These are phyloP conservation scores for Sinonovacula constricta DNA, from an alignment of 1,140 invertebrate species.

Conservation along the genomic window DNA sequence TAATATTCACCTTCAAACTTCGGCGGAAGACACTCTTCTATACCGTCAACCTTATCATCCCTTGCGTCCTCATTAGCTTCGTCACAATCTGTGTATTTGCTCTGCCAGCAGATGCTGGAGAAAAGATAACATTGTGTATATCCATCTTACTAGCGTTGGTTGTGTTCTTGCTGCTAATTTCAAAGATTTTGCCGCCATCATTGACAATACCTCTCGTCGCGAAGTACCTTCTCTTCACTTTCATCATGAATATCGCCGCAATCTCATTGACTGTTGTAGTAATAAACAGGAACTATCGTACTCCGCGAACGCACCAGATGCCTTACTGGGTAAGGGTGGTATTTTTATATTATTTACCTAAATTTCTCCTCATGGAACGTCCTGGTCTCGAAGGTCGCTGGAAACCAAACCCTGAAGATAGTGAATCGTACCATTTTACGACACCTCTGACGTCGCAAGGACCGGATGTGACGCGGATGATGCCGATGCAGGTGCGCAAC, in stretches of 20 bases:
- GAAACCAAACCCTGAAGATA: slow-evolving; percentile 41
- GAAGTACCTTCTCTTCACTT: slow-evolving; percentile 99
- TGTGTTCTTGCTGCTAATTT: slow-evolving; percentile 98
- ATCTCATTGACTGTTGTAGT: slow-evolving; percentile 99
- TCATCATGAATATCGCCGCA: slow-evolving; percentile 99
- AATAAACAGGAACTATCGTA: slow-evolving; percentile 99
- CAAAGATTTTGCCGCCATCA: slow-evolving; percentile 97
- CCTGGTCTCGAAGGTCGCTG: slow-evolving; percentile 74
- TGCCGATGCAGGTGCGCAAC: slow-evolving; percentile 4
- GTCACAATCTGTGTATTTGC: slow-evolving; percentile 99
- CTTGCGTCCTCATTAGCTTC: slow-evolving; percentile 98
- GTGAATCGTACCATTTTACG: slow-evolving; percentile 18
- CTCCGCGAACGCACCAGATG: slow-evolving; percentile 87
- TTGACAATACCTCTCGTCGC: slow-evolving; percentile 85
- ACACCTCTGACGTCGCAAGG: slow-evolving; percentile 21
- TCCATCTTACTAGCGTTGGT: slow-evolving; percentile 99
- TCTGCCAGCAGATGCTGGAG: slow-evolving; percentile 87
- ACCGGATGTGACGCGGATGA: slow-evolving; percentile 40
- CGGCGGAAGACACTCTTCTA: slow-evolving; percentile 99
- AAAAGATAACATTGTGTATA: slow-evolving; percentile 95
- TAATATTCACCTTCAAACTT: slow-evolving; percentile 87
- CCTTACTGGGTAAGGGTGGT: slow-evolving; percentile 76
- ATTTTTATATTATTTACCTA: slow-evolving; percentile 77
- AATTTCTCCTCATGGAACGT: slow-evolving; percentile 76
- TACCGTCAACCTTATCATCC: slow-evolving; percentile 98